Evolutionary conservation across 2,888 invertebrate genomes (phyloP).

Genomic region (Eremobia ochroleuca): DNA sequence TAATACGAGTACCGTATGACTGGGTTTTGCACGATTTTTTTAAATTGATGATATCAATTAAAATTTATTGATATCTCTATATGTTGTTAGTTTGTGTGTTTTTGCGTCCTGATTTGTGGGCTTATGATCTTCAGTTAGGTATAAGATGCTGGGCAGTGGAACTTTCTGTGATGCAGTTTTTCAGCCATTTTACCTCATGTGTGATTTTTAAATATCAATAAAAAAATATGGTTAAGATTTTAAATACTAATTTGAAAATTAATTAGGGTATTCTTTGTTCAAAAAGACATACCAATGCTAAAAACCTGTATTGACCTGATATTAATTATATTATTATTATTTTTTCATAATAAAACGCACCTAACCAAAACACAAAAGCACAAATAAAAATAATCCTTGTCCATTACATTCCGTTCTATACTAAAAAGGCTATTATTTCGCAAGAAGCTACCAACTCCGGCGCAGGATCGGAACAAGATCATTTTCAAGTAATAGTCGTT

Average conservation of each 20-base stretch:
- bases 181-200: not conserved
- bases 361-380: constrained; percentile 10
- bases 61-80: not conserved
- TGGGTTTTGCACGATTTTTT: constrained; percentile 3
- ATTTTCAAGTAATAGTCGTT: constrained; percentile 72
- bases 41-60: constrained; percentile 24
- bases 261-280: not conserved
- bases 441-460: constrained; percentile 55
- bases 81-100: not conserved
- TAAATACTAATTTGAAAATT: not conserved
- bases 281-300: not conserved
- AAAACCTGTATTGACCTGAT: not conserved
- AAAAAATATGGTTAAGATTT: not conserved
- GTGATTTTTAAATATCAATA: not conserved
- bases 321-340: constrained; percentile 21
- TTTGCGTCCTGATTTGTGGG: not conserved
- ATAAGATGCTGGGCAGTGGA: not conserved
- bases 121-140: not conserved
- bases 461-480: constrained; percentile 71
- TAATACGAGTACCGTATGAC: not conserved
- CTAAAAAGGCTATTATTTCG: constrained; percentile 57
- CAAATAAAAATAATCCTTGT: constrained; percentile 46
- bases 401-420: constrained; percentile 40
- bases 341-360: constrained; percentile 24
- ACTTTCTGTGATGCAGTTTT: constrained; percentile 3